Evolutionary conservation across 2,888 invertebrate genomes (phyloP).

Genomic region (Cosmia trapezina): DNA sequence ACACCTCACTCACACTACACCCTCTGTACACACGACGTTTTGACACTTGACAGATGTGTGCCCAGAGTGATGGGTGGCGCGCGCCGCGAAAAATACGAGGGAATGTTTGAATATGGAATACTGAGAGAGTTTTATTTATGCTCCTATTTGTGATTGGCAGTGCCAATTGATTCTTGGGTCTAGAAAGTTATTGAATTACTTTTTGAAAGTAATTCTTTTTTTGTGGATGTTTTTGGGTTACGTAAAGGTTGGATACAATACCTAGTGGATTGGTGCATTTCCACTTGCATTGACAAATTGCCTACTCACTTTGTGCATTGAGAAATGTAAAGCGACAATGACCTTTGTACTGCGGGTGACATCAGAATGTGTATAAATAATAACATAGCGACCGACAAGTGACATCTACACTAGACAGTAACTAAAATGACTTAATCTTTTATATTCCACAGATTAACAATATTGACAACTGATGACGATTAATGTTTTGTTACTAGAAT

Average conservation of each 20-base stretch:
- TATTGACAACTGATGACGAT: background rate
- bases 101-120: constrained; percentile 66
- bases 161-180: constrained; percentile 59
- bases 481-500: background rate
- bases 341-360: constrained; percentile 15
- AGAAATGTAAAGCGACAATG: background rate
- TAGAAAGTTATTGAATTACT: constrained; percentile 32
- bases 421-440: background rate
- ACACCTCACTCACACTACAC: constrained; percentile 43
- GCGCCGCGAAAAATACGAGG: constrained; percentile 62
- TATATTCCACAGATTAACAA: background rate
- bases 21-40: constrained; percentile 47
- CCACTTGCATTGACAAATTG: background rate
- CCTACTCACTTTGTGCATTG: background rate
- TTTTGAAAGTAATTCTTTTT: constrained; percentile 15
- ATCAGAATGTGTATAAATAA: background rate
- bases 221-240: no score
- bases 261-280: background rate
- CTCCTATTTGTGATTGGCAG: constrained; percentile 60
- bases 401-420: constrained; percentile 9
- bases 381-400: background rate
- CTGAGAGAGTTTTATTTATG: constrained; percentile 65
- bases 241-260: background rate
- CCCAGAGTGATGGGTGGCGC: constrained; percentile 63
- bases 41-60: constrained; percentile 69